Evolutionary conservation across 2,797 vertebrate species (phyloP).

Genomic region (Muscicapa striata): DNA sequence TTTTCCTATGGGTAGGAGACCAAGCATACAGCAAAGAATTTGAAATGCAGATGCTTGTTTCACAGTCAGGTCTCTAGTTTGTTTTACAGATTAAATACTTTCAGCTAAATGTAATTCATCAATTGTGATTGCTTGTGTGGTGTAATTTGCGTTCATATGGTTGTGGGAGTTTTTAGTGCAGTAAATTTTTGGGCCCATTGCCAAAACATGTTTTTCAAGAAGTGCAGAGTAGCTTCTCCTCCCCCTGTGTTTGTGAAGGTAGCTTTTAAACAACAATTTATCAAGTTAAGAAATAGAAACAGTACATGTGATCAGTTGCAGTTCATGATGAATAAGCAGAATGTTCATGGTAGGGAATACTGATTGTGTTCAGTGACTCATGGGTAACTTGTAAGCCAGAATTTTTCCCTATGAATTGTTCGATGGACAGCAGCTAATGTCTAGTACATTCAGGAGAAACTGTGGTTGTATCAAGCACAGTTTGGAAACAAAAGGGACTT

Average conservation of each 20-base stretch:
- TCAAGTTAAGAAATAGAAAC: background rate
- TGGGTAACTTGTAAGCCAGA: background rate
- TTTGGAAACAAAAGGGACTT: background rate
- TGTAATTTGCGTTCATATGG: conserved; percentile 1
- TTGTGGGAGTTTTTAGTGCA: background rate
- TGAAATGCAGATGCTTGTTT: conserved; percentile 26
- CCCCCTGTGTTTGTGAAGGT: background rate
- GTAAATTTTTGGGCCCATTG: background rate
- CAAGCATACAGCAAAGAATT: background rate
- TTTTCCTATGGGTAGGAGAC: background rate
- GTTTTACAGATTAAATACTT: conserved; percentile 32
- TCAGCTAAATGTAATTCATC: conserved; percentile 7
- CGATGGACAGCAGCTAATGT: background rate
- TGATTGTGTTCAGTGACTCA: background rate
- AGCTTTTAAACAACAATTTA: background rate
- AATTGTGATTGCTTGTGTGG: background rate
- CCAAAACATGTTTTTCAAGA: conserved; percentile 20
- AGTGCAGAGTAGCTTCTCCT: background rate
- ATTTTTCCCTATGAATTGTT: background rate
- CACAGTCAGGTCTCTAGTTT: background rate
- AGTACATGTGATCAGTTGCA: background rate
- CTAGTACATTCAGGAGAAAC: background rate
- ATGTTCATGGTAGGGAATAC: background rate
- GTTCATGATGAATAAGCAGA: background rate
- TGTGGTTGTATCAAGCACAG: background rate